Evolutionary conservation across 1,140 invertebrate genomes (phyloP).

Genomic region (Theocolax elegans): DNA sequence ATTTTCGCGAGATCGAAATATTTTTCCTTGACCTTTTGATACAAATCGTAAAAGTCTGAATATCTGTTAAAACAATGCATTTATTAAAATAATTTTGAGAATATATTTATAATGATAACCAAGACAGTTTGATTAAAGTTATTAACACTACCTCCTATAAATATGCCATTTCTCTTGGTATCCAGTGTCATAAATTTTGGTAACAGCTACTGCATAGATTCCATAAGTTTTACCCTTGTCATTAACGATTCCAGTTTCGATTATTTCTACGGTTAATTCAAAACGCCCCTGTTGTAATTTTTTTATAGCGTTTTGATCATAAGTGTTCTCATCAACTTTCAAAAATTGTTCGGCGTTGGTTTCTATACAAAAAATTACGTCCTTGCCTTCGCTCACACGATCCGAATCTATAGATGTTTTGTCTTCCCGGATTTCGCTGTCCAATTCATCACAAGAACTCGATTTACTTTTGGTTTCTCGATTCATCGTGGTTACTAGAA

Average conservation of each 20-base stretch:
- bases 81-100: not conserved
- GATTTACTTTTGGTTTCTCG: slow-evolving; percentile 49
- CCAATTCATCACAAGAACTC: slow-evolving; percentile 52
- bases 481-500: slow-evolving; percentile 1
- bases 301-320: slow-evolving; percentile 63
- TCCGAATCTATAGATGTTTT: slow-evolving; percentile 49
- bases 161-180: slow-evolving; percentile 83
- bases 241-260: slow-evolving; percentile 80
- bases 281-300: slow-evolving; percentile 72
- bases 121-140: no score
- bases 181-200: slow-evolving; percentile 72
- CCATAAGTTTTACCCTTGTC: slow-evolving; percentile 87
- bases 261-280: slow-evolving; percentile 74
- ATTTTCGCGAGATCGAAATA: slow-evolving; percentile 84
- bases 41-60: slow-evolving; percentile 91
- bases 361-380: slow-evolving; percentile 54
- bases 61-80: slow-evolving; percentile 66
- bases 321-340: slow-evolving; percentile 55
- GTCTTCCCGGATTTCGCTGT: slow-evolving; percentile 33
- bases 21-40: slow-evolving; percentile 82
- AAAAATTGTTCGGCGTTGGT: slow-evolving; percentile 51
- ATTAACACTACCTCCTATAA: slow-evolving; percentile 71
- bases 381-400: slow-evolving; percentile 48
- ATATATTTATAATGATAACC: not conserved
- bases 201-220: slow-evolving; percentile 89